These are phyloP conservation scores for Poecile atricapillus DNA, from an alignment of 2,113 vertebrate genomes.

Conservation along the genomic window DNA sequence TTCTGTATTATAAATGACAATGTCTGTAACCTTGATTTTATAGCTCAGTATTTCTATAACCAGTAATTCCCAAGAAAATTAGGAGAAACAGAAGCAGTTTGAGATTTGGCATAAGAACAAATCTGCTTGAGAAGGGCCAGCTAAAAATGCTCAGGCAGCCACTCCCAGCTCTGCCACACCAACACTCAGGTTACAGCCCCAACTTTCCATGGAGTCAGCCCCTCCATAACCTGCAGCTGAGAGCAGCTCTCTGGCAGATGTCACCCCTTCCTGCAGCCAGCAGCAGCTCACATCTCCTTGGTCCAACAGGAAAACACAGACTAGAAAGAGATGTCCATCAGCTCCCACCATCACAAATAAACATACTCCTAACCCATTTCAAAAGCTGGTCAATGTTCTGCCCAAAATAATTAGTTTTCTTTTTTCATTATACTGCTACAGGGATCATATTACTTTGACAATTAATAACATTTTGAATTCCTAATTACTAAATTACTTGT, in stretches of 20 bases:
- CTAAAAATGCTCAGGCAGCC: neutral
- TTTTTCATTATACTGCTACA: neutral
- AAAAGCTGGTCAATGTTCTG: neutral
- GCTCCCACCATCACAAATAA: neutral
- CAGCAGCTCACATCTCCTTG: neutral
- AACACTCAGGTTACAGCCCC: neutral
- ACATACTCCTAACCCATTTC: neutral
- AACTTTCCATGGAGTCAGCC: neutral
- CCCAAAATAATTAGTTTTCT: neutral
- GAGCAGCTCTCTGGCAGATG: neutral
- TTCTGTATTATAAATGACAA: neutral
- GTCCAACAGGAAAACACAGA: neutral
- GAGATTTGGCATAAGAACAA: neutral
- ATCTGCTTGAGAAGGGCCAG: neutral
- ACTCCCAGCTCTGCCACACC: rapidly evolving
- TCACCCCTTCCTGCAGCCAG: neutral
- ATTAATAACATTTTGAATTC: neutral
- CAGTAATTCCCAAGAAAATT: neutral
- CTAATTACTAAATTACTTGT: neutral
- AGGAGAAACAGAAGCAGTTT: neutral
- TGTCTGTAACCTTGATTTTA: neutral
- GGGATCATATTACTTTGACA: neutral
- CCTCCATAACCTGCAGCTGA: rapidly evolving
- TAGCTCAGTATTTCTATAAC: neutral
- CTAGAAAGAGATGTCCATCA: rapidly evolving